phyloP scores from a whole-genome alignment of 2,888 invertebrate genomes.

The Cyaniris semiargus region DNA sequence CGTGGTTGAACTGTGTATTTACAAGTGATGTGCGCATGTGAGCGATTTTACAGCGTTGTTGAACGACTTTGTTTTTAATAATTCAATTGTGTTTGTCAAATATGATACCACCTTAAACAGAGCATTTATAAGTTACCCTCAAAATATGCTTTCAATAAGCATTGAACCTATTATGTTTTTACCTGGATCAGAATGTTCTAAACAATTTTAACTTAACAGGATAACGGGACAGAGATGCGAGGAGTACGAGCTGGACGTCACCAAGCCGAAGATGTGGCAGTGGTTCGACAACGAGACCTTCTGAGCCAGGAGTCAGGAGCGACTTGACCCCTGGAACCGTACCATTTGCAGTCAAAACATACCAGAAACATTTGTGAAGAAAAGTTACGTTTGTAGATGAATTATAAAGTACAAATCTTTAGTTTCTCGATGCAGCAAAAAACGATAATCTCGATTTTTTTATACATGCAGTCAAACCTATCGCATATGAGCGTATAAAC shows the following conservation, averaged over 20 bases:
- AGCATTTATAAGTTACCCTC: too few species aligned
- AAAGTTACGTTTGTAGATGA: background rate
- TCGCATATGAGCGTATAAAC: too few species aligned
- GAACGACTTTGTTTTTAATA: too few species aligned
- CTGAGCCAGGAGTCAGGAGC: constrained; percentile 43
- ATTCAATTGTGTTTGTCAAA: too few species aligned
- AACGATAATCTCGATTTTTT: background rate
- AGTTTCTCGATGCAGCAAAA: background rate
- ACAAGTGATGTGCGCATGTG: too few species aligned
- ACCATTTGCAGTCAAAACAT: background rate
- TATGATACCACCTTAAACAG: too few species aligned
- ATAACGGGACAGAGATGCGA: constrained; percentile 76
- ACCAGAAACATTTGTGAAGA: background rate
- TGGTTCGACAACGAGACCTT: constrained; percentile 83
- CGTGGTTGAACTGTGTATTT: too few species aligned
- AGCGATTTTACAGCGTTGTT: too few species aligned
- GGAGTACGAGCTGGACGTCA: constrained; percentile 76
- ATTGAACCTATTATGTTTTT: too few species aligned
- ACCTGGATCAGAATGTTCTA: too few species aligned
- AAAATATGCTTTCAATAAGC: too few species aligned
- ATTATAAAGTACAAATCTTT: background rate
- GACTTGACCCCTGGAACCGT: background rate
- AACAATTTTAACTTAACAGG: constrained; percentile 49
- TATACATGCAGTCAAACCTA: background rate
- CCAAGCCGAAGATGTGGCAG: constrained; percentile 76